These are phyloP conservation scores for Branchellion lobata DNA, from an alignment of 2,888 invertebrate genomes.

Conservation along the genomic window DNA sequence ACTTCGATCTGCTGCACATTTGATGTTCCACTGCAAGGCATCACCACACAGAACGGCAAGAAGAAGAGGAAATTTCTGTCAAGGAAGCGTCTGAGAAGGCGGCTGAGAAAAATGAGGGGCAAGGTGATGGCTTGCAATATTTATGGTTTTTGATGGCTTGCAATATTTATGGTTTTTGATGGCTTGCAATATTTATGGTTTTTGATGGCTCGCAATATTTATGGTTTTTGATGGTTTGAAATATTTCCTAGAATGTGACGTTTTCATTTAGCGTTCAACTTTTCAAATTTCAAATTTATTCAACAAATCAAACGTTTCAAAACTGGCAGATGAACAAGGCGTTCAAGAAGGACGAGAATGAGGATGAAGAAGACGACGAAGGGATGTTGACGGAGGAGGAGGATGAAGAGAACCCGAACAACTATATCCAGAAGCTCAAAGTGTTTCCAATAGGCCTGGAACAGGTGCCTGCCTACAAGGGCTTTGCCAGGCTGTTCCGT, in stretches of 20 bases:
- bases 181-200: no score
- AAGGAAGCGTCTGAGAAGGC: slow-evolving; percentile 37
- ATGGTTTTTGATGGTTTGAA: no score
- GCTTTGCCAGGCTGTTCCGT: slow-evolving; percentile 50
- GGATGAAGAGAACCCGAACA: slow-evolving; percentile 38
- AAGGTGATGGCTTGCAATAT: no score
- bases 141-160: no score
- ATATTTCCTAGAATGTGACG: no score
- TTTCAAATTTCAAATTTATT: not conserved
- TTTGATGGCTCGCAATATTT: no score
- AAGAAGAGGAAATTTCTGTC: slow-evolving; percentile 45
- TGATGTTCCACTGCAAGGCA: no score
- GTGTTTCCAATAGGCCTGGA: slow-evolving; percentile 51
- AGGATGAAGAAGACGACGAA: slow-evolving; percentile 28
- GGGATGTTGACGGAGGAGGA: not conserved
- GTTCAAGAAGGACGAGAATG: slow-evolving; percentile 41
- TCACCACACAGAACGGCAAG: slow-evolving; percentile 27
- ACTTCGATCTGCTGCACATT: no score
- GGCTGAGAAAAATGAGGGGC: slow-evolving; percentile 33
- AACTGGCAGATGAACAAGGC: slow-evolving; percentile 42
- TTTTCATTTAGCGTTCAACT: no score
- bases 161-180: no score
- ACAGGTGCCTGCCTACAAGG: slow-evolving; percentile 48
- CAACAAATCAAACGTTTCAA: no score
- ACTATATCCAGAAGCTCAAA: slow-evolving; percentile 6